Base-by-base conservation (phyloP, 2,113 vertebrate species). In the Motacilla tschutschensis region DNA sequence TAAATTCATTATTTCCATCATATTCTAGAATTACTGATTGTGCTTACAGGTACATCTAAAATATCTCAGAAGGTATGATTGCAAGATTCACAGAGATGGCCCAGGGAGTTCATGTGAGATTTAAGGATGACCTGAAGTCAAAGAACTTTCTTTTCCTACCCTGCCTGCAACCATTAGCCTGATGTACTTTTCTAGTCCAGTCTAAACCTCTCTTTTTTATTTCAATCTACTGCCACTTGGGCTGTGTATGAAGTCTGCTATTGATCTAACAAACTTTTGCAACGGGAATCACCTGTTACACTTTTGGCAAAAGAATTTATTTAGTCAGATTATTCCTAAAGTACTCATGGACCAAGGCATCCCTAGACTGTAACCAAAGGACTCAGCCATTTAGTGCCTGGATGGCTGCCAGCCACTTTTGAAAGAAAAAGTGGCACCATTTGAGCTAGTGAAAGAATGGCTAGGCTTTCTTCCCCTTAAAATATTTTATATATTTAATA, bases 281-380 rank as follows among this genome's bases (percentile, higher is more conserved):
- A 66, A 11, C 15, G 8, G 24, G 31, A 41, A 47, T 2, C 0
- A 6, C 11, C 12, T 22, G 7, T 3, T 81, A 79, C 5, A 3
- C 31, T 44, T 59, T 54, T 55, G 36, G 13, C 14, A 86, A 58
- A 70, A 59, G 2, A 38, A 44, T 41, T 51, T 69, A 3, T 53
- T 50, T 10, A 66, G 12, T 69, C 51, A 62, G 25, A 60, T 72
- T 65, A 9, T 80, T 12, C 10, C 8, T 16, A 66, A 33, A 78
- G 25, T 7, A 48, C 12, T 36, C 38, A 28, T 22, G 36, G 33
- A 47, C 2, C 7, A 71, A 40, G 18, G 8, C 16, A 44, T 19
- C 16, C 16, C 40, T 58, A 3, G 1, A 14, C 9, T 28, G 29
- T 3, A 26, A 57, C 43, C 22, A 41, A 69, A 53, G 36, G 10